Evolutionary conservation across 2,888 invertebrate genomes (phyloP).

Genomic region (Itoplectis maculator): DNA sequence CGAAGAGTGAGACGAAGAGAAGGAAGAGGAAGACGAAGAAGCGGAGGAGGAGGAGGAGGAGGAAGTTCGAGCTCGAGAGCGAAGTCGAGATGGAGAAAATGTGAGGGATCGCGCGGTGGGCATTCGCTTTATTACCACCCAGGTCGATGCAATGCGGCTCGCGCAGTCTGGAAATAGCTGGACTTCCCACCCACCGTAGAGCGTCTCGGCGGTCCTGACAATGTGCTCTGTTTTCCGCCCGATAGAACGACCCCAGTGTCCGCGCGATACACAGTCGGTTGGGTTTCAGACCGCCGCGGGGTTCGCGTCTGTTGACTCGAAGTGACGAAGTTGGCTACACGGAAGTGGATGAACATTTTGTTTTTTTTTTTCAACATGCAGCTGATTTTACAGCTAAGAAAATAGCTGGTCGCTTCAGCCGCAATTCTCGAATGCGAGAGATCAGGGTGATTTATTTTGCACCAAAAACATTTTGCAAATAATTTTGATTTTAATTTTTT

Average conservation of each 20-base stretch:
- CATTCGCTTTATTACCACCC: conserved; percentile 63
- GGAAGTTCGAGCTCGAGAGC: conserved; percentile 25
- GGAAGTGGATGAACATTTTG: no score
- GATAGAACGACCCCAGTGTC: background rate
- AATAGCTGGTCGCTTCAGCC: no score
- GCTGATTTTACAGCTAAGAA: no score
- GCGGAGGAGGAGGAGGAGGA: no score
- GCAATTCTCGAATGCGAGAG: no score
- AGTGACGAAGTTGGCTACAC: no score
- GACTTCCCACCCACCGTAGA: background rate
- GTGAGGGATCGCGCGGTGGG: conserved; percentile 36
- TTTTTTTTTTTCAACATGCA: no score
- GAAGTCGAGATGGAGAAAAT: conserved; percentile 38
- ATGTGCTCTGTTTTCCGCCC: background rate
- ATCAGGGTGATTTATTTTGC: no score
- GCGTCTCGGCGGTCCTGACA: background rate
- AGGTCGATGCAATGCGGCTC: conserved; percentile 46
- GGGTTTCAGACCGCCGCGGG: background rate
- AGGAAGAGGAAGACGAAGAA: no score
- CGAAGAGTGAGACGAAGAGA: no score
- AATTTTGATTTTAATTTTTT: no score
- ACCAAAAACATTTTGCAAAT: no score
- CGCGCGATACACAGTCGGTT: background rate
- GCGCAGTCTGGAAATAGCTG: conserved; percentile 11
- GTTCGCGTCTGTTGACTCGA: background rate